Conservation (phyloP, 2,888 invertebrate genomes). For the Cheilosia urbana region DNA sequence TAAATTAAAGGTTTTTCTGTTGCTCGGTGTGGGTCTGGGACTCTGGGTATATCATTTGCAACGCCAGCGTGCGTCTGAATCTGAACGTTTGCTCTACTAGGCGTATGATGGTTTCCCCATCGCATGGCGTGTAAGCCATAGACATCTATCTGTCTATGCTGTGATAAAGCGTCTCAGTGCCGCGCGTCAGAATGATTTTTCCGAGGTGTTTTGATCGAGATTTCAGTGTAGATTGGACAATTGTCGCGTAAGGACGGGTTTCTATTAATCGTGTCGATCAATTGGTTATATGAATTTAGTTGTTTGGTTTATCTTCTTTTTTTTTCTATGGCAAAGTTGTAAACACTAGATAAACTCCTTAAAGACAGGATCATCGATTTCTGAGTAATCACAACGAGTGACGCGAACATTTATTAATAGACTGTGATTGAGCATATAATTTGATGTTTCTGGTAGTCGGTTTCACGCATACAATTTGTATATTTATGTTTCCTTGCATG, state of each 20-base stretch:
- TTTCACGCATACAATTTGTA: slow-evolving; percentile 30
- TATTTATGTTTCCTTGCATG: slow-evolving; percentile 20
- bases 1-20: slow-evolving; percentile 71
- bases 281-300: no score
- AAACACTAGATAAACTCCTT: slow-evolving; percentile 25
- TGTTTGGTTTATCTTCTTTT: not conserved
- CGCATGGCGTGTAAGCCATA: slow-evolving; percentile 41
- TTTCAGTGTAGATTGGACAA: slow-evolving; percentile 73
- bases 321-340: not conserved
- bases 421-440: slow-evolving; percentile 52
- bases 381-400: slow-evolving; percentile 47
- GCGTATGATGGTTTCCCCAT: slow-evolving; percentile 53
- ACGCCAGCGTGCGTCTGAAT: slow-evolving; percentile 59
- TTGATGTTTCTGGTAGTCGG: slow-evolving; percentile 23
- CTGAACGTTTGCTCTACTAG: slow-evolving; percentile 31
- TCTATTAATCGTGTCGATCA: slow-evolving; percentile 33
- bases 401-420: slow-evolving; percentile 67
- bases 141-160: slow-evolving; percentile 67
- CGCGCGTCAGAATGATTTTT: slow-evolving; percentile 63
- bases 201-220: slow-evolving; percentile 72
- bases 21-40: slow-evolving; percentile 65
- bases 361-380: slow-evolving; percentile 43
- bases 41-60: slow-evolving; percentile 70
- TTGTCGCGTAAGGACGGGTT: slow-evolving; percentile 62
- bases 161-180: slow-evolving; percentile 53